Evolutionary conservation across 2,113 vertebrate species (phyloP).

Genomic region (Nerophis ophidion): DNA sequence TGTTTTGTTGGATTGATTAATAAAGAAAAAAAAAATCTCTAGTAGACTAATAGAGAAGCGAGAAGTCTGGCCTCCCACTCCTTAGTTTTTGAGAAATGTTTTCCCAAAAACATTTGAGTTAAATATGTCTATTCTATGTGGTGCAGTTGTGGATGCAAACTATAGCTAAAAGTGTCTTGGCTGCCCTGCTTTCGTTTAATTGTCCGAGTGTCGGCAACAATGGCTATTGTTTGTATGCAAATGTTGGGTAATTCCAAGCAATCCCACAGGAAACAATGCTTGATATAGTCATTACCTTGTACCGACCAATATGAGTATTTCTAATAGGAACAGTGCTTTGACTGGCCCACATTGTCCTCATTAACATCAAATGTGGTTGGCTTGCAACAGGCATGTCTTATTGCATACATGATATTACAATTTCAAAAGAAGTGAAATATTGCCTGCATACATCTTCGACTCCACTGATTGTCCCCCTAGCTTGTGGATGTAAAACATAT

Average conservation of each 20-base stretch:
- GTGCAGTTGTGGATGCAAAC: background rate
- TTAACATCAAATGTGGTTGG: slow-evolving; percentile 42
- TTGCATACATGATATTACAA: slow-evolving; percentile 38
- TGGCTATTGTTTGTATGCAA: slow-evolving; percentile 54
- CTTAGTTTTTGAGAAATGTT: too few relatives aligned
- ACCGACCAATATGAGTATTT: slow-evolving; percentile 44
- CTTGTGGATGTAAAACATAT: background rate
- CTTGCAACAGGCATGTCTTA: slow-evolving; percentile 20
- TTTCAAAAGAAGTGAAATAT: slow-evolving; percentile 45
- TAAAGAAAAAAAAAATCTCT: too few relatives aligned
- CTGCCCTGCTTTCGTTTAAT: slow-evolving; percentile 19
- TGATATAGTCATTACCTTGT: slow-evolving; percentile 20
- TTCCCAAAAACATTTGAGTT: too few relatives aligned
- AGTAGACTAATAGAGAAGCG: too few relatives aligned
- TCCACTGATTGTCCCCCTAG: slow-evolving; percentile 7
- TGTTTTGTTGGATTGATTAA: too few relatives aligned
- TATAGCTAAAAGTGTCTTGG: slow-evolving; percentile 15
- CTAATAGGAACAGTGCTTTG: slow-evolving; percentile 19
- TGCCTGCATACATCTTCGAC: slow-evolving; percentile 36
- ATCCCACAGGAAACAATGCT: slow-evolving; percentile 39
- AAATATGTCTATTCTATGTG: background rate
- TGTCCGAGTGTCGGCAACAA: slow-evolving; percentile 28
- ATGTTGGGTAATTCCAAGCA: slow-evolving; percentile 33
- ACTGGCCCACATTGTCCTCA: slow-evolving; percentile 27
- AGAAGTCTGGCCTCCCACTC: too few relatives aligned